Conservation (phyloP, 2,113 vertebrate genomes). For the Amphiprion ocellaris region DNA sequence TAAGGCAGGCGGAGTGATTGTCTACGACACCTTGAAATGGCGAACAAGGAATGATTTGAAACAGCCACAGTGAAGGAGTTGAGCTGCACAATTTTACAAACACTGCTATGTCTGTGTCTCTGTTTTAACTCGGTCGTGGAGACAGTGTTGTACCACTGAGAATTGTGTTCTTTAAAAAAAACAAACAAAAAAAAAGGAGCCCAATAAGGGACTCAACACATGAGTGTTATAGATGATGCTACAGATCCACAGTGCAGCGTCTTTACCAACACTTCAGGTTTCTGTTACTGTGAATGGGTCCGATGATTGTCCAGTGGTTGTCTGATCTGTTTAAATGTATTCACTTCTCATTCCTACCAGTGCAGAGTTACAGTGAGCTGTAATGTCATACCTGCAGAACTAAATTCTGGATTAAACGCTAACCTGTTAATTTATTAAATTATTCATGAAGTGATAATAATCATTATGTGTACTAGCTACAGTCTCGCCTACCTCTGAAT, state of each 20-base stretch:
- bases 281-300: not conserved
- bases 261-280: not conserved
- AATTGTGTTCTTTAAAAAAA: not conserved
- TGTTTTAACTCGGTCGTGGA: not conserved
- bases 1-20: conserved; percentile 81
- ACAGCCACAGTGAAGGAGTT: conserved; percentile 36
- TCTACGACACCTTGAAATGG: conserved; percentile 62
- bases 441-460: not conserved
- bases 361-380: not conserved
- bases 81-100: conserved; percentile 50
- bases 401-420: not conserved
- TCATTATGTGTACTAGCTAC: not conserved
- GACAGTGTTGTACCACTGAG: conserved; percentile 13
- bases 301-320: not conserved
- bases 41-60: conserved; percentile 29
- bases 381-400: not conserved
- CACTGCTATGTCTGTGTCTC: conserved; percentile 7
- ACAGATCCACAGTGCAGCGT: conserved; percentile 11
- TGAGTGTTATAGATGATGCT: conserved; percentile 12
- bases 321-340: not conserved
- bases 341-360: not conserved
- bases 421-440: not conserved
- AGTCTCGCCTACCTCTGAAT: not conserved
- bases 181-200: not conserved
- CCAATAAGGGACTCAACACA: conserved; percentile 1